Evolutionary conservation across 2,888 invertebrate genomes (phyloP).

Genomic region (Melolontha melolontha): DNA sequence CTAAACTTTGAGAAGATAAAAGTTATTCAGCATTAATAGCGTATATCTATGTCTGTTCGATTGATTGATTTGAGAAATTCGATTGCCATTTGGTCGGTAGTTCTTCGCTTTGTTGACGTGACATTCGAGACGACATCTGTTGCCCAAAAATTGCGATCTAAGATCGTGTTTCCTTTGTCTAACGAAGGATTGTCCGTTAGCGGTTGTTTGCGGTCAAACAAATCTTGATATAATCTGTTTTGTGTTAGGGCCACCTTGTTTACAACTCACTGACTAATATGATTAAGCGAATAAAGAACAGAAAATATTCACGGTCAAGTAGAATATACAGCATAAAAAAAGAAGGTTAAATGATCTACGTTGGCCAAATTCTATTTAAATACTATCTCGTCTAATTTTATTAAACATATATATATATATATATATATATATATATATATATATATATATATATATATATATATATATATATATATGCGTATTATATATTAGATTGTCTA

Average conservation of each 20-base stretch:
- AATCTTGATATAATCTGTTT: conserved; percentile 31
- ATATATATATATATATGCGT: too few species aligned
- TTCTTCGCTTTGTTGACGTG: conserved; percentile 5
- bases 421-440: too few species aligned
- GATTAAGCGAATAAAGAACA: conserved; percentile 22
- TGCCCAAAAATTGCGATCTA: conserved; percentile 25
- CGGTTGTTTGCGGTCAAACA: conserved; percentile 37
- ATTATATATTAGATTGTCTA: too few species aligned
- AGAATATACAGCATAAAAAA: conserved; percentile 7
- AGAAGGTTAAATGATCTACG: not conserved
- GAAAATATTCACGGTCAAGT: conserved; percentile 12
- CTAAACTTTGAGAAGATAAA: conserved; percentile 8
- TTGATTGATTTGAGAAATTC: conserved; percentile 34
- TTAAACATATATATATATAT: too few species aligned
- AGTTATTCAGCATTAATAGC: conserved; percentile 20
- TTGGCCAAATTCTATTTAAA: too few species aligned
- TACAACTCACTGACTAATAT: conserved; percentile 27
- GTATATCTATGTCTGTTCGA: conserved; percentile 28
- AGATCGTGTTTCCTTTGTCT: conserved; percentile 37
- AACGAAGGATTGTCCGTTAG: conserved; percentile 12
- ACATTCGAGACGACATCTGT: conserved; percentile 35
- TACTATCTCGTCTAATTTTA: too few species aligned
- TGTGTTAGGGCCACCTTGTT: conserved; percentile 26
- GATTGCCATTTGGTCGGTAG: conserved; percentile 26
- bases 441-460: too few species aligned